Conservation (phyloP, 64 coral and sea anemone genomes). For the Dendronephthya gigantea region DNA sequence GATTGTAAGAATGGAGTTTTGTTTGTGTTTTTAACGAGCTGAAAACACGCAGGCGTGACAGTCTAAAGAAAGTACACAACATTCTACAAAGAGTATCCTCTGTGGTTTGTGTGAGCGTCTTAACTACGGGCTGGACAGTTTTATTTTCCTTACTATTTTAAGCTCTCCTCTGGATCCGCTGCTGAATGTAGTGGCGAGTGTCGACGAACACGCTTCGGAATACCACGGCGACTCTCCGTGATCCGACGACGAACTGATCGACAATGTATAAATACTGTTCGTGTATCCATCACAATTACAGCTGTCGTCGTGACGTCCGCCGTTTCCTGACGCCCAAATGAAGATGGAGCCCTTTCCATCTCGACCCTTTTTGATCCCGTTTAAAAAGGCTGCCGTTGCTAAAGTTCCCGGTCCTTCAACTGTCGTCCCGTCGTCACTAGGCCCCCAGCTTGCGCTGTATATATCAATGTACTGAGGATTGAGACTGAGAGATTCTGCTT, state of each 20-base stretch:
- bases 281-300: slow-evolving; percentile 97
- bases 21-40: too few relatives aligned
- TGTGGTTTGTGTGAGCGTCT: not conserved
- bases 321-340: slow-evolving; percentile 94
- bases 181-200: slow-evolving; percentile 83
- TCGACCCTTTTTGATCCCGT: slow-evolving; percentile 93
- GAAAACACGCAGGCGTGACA: too few relatives aligned
- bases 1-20: not conserved
- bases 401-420: slow-evolving; percentile 94
- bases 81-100: not conserved
- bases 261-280: slow-evolving; percentile 93
- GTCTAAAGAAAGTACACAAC: too few relatives aligned
- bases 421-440: slow-evolving; percentile 89
- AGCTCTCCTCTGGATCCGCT: slow-evolving; percentile 52
- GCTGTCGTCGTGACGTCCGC: slow-evolving; percentile 62
- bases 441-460: slow-evolving; percentile 92
- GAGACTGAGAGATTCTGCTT: slow-evolving; percentile 91
- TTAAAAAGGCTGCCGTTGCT: slow-evolving; percentile 83
- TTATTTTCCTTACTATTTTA: slow-evolving; percentile 69
- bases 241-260: slow-evolving; percentile 86
- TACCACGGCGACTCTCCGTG: slow-evolving; percentile 91
- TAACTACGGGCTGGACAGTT: too few relatives aligned
- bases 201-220: slow-evolving; percentile 87
- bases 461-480: slow-evolving; percentile 98
- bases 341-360: slow-evolving; percentile 82